Evolutionary conservation across 2,888 invertebrate species (phyloP).

Genomic region (Meganola albula): DNA sequence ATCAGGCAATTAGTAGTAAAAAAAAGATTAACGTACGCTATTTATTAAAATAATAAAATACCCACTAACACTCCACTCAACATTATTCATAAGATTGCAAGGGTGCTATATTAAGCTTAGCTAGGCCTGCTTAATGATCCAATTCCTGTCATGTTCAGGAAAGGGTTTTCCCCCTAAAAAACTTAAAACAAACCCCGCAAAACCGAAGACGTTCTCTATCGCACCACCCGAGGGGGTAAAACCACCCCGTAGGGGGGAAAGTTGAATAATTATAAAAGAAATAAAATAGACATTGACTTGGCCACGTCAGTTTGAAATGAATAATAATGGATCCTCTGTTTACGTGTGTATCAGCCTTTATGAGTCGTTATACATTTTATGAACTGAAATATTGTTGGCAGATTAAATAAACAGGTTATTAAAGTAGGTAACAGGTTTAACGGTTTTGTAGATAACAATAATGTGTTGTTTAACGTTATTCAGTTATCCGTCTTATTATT

Average conservation of each 20-base stretch:
- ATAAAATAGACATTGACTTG: slow-evolving; percentile 77
- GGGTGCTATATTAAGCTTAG: slow-evolving; percentile 64
- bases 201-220: slow-evolving; percentile 74
- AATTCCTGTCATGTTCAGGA: slow-evolving; percentile 78
- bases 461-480: too few relatives aligned
- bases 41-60: neutral
- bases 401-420: slow-evolving; percentile 52
- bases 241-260: slow-evolving; percentile 48
- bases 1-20: too few relatives aligned
- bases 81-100: slow-evolving; percentile 42
- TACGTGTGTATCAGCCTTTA: slow-evolving; percentile 63
- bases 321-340: slow-evolving; percentile 74
- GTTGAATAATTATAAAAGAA: slow-evolving; percentile 78
- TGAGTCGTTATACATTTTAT: slow-evolving; percentile 52
- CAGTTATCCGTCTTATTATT: too few relatives aligned
- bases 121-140: slow-evolving; percentile 76
- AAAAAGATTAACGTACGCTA: too few relatives aligned
- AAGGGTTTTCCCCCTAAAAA: slow-evolving; percentile 78
- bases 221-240: slow-evolving; percentile 40
- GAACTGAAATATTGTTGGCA: slow-evolving; percentile 47
- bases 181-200: slow-evolving; percentile 77
- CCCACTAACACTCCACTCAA: too few relatives aligned
- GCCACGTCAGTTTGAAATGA: slow-evolving; percentile 71
- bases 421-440: slow-evolving; percentile 33
- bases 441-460: slow-evolving; percentile 26